Conservation (phyloP, 2,888 invertebrate genomes). For the Danaus chrysippus region DNA sequence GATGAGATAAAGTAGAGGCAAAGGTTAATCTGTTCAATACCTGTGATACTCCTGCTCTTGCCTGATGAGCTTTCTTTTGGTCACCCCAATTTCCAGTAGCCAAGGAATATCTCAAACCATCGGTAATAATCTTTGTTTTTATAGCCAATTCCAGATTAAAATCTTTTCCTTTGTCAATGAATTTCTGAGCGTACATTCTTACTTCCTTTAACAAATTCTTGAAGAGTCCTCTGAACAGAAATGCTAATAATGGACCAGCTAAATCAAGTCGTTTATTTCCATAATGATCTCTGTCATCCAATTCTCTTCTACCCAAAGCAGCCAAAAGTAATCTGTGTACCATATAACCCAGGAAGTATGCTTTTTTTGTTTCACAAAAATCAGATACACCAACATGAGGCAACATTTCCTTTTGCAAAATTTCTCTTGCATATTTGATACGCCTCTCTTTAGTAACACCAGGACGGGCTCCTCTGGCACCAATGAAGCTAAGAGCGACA, state of each 20-base stretch:
- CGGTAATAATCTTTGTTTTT: constrained; percentile 98
- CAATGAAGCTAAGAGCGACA: constrained; percentile 99
- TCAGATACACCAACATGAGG: constrained; percentile 99
- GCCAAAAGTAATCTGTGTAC: constrained; percentile 97
- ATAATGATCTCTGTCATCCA: constrained; percentile 99
- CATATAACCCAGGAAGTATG: constrained; percentile 99
- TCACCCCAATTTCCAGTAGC: constrained; percentile 99
- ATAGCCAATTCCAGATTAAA: constrained; percentile 98
- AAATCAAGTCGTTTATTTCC: constrained; percentile 99
- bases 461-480: constrained; percentile 96
- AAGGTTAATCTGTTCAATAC: constrained; percentile 99
- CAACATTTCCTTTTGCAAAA: constrained; percentile 99
- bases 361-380: constrained; percentile 99
- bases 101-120: constrained; percentile 97
- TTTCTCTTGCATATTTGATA: constrained; percentile 99
- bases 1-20: constrained; percentile 98
- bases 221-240: constrained; percentile 97
- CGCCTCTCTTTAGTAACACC: constrained; percentile 99
- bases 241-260: constrained; percentile 97
- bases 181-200: constrained; percentile 98
- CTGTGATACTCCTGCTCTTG: constrained; percentile 96
- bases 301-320: constrained; percentile 95
- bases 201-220: constrained; percentile 98
- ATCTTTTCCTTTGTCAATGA: constrained; percentile 98
- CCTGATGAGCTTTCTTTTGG: constrained; percentile 99